Base-by-base conservation (phyloP, 1,140 invertebrate species). In the Stenopsyche tienmushanensis region DNA sequence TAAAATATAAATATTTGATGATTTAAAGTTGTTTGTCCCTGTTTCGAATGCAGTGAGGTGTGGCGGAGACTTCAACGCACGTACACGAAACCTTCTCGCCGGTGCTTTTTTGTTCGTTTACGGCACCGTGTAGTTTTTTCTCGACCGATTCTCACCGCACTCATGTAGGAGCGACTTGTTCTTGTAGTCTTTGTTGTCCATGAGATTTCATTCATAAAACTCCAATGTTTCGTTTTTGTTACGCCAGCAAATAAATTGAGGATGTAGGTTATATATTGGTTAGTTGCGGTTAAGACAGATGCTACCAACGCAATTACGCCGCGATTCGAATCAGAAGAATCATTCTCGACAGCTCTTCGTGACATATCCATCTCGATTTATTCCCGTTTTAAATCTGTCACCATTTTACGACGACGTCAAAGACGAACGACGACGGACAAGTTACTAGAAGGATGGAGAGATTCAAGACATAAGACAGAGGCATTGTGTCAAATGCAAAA, bases 171-270 rank as follows among this genome's bases (percentile, higher is more conserved):
- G 20, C 60, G 50, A 62, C 29, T n/a, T 64, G 55, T 68, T 68
- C 66, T 69, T 65, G 41, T 42, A 25, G 42, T 50, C 67, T 69
- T 69, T 65, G 67, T 69, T 57, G 57, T 64, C 63, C 57, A 65
- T 63, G 67, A 50, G 60, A 64, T 64, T 69, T 69, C 67, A 69
- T 69, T 69, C 67, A 69, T 69, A 69, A 69, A 69, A 69, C 39
- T 62, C 49, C 8, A 39, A 24, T 42, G 52, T 17, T 52, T 69
- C 67, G 63, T 21, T 69, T 65, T 69, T 69, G 39, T 59, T 53
- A 49, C 47, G 17, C 52, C 52, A 45, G 64, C 64, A 66, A 69
- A 69, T 69, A 69, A 69, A 69, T 69, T 69, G 67, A 69, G 67
- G 67, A 69, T 69, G 67, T 66, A 69, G 64, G 64, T 64, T 66